A percentile compares a stretch with the other conserved stretches of the same genome.
phyloP scores from a whole-genome alignment of 2,797 vertebrate species.

The Eremophila alpestris region DNA sequence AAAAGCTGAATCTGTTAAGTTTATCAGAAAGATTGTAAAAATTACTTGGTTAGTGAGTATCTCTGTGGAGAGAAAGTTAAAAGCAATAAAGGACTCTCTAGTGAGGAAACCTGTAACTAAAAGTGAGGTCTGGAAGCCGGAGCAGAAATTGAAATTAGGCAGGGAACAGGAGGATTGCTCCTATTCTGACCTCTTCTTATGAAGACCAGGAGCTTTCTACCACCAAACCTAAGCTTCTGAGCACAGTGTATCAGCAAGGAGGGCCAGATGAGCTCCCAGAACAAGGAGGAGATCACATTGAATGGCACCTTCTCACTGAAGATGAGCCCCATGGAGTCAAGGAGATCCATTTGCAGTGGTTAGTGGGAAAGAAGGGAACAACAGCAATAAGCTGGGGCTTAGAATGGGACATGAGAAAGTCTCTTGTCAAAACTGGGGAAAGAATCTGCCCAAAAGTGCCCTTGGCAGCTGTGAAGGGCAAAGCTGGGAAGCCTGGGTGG shows the following conservation, averaged over 20 bases:
- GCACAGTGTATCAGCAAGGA: not conserved
- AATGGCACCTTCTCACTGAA: not conserved
- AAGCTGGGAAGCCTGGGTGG: not conserved
- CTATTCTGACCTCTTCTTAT: not conserved
- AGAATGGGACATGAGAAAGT: not conserved
- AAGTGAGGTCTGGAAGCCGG: not conserved
- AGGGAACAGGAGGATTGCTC: not conserved
- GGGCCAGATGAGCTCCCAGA: not conserved
- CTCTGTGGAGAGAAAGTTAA: not conserved
- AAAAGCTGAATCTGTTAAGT: not conserved
- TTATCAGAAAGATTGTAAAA: not conserved
- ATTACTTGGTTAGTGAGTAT: not conserved
- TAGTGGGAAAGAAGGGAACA: not conserved
- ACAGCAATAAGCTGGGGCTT: not conserved
- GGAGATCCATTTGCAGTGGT: not conserved
- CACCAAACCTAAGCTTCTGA: not conserved
- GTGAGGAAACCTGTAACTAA: not conserved
- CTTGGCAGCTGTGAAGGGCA: not conserved
- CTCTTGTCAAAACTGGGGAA: not conserved
- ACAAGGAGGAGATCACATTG: not conserved
- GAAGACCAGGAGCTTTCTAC: not conserved
- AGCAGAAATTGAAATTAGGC: not conserved
- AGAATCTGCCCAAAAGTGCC: not conserved
- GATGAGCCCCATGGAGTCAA: not conserved
- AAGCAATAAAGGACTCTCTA: not conserved